phyloP scores from a whole-genome alignment of 2,888 invertebrate genomes.

The Meandrusa payeni region DNA sequence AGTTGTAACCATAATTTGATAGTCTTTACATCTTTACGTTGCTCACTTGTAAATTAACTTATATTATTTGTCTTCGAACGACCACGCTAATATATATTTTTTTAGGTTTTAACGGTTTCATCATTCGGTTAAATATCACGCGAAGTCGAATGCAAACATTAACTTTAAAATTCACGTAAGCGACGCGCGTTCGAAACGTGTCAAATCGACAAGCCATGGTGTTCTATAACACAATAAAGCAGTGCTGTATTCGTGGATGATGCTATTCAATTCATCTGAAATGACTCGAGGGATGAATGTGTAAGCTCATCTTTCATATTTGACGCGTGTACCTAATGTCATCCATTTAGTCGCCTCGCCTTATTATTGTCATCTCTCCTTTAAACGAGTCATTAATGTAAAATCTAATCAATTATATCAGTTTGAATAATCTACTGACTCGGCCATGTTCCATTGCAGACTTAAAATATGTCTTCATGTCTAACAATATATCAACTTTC shows the following conservation, averaged over 20 bases:
- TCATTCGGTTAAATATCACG: conserved; percentile 41
- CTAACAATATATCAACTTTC: conserved; percentile 55
- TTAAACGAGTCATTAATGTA: conserved; percentile 57
- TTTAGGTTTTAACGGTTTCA: conserved; percentile 74
- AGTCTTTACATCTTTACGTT: conserved; percentile 57
- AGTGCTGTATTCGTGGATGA: conserved; percentile 41
- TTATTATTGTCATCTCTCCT: conserved; percentile 54
- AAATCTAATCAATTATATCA: conserved; percentile 58
- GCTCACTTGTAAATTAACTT: conserved; percentile 67
- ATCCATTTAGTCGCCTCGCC: conserved; percentile 63
- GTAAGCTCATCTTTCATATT: conserved; percentile 64
- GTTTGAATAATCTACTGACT: conserved; percentile 30
- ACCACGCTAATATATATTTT: conserved; percentile 63
- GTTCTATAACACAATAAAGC: conserved; percentile 40
- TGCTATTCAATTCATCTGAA: conserved; percentile 48
- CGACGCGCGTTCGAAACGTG: conserved; percentile 20
- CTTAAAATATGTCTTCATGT: conserved; percentile 26
- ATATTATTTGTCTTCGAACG: conserved; percentile 71
- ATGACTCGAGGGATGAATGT: conserved; percentile 54
- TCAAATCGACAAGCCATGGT: conserved; percentile 40
- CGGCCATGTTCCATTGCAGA: conserved; percentile 9
- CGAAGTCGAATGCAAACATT: conserved; percentile 21
- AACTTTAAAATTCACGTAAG: conserved; percentile 9
- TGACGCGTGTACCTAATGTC: conserved; percentile 63
- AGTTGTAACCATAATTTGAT: conserved; percentile 69